phyloP scores from a whole-genome alignment of 1,140 invertebrate genomes.

The Lepidostoma basale region DNA sequence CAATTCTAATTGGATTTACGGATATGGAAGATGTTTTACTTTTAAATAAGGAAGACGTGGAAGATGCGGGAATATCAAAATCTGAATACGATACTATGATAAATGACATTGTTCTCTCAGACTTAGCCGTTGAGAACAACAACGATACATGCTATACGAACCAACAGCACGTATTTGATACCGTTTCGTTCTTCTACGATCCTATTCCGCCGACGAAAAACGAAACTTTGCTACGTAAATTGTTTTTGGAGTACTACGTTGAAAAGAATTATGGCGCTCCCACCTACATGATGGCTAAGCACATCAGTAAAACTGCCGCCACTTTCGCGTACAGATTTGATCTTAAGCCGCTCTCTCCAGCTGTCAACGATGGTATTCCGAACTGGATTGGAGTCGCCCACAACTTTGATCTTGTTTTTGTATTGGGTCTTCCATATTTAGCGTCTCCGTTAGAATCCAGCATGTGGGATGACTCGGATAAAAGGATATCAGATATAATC shows the following conservation, averaged over 20 bases:
- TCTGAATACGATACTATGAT: conserved; percentile 67
- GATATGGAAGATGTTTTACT: conserved; percentile 77
- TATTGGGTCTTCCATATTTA: conserved; percentile 78
- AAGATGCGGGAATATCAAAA: conserved; percentile 60
- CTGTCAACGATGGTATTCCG: conserved; percentile 67
- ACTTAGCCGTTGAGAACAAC: conserved; percentile 60
- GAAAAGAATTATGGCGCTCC: conserved; percentile 77
- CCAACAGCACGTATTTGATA: conserved; percentile 72
- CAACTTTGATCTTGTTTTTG: conserved; percentile 77
- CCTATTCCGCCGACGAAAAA: conserved; percentile 67
- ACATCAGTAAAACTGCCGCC: conserved; percentile 63
- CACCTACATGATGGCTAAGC: conserved; percentile 68
- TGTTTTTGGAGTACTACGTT: conserved; percentile 71
- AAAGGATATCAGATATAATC: conserved; percentile 74
- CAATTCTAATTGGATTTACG: conserved; percentile 74
- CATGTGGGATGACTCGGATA: conserved; percentile 76
- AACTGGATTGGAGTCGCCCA: conserved; percentile 78
- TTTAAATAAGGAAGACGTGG: conserved; percentile 62
- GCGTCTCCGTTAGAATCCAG: conserved; percentile 58
- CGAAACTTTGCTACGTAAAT: conserved; percentile 62
- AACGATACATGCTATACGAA: conserved; percentile 70
- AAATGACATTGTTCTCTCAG: conserved; percentile 63
- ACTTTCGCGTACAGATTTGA: conserved; percentile 78
- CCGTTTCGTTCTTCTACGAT: conserved; percentile 76
- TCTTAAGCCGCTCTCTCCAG: conserved; percentile 69